phyloP scores from a whole-genome alignment of 2,888 invertebrate species.

The Platerodrilus igneus region DNA sequence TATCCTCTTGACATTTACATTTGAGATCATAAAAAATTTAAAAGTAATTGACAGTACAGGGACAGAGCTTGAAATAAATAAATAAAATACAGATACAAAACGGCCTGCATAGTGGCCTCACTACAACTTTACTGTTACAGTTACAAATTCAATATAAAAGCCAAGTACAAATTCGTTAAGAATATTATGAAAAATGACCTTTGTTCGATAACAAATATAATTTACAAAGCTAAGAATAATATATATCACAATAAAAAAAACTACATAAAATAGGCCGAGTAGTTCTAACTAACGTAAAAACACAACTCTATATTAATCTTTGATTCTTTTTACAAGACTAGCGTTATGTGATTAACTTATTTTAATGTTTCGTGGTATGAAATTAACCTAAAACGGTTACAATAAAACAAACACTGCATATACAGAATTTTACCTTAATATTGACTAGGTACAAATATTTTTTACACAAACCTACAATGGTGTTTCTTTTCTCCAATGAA shows the following conservation, averaged over 20 bases:
- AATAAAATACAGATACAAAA: too few relatives aligned
- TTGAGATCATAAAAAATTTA: too few relatives aligned
- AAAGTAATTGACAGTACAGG: too few relatives aligned
- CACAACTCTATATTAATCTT: slow-evolving; percentile 26
- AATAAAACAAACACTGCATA: neutral
- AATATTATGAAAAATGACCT: too few relatives aligned
- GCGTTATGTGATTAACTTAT: slow-evolving; percentile 24
- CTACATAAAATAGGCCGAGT: slow-evolving; percentile 20
- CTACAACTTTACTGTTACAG: too few relatives aligned
- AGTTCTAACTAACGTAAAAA: slow-evolving; percentile 21
- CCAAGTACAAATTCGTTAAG: too few relatives aligned
- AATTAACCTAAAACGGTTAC: slow-evolving; percentile 21
- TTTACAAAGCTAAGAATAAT: slow-evolving; percentile 19
- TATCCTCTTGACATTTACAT: too few relatives aligned
- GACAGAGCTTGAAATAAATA: too few relatives aligned
- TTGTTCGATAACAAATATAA: too few relatives aligned
- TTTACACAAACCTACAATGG: slow-evolving; percentile 53
- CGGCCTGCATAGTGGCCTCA: too few relatives aligned
- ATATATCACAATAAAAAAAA: slow-evolving; percentile 22
- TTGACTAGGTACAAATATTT: slow-evolving; percentile 29
- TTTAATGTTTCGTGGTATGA: slow-evolving; percentile 18
- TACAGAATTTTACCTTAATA: slow-evolving; percentile 24
- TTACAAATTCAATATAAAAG: too few relatives aligned
- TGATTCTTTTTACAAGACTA: slow-evolving; percentile 29
- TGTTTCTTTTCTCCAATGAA: slow-evolving; percentile 83